Conservation (phyloP, 2,888 invertebrate species). For the Endomychus coccineus region DNA sequence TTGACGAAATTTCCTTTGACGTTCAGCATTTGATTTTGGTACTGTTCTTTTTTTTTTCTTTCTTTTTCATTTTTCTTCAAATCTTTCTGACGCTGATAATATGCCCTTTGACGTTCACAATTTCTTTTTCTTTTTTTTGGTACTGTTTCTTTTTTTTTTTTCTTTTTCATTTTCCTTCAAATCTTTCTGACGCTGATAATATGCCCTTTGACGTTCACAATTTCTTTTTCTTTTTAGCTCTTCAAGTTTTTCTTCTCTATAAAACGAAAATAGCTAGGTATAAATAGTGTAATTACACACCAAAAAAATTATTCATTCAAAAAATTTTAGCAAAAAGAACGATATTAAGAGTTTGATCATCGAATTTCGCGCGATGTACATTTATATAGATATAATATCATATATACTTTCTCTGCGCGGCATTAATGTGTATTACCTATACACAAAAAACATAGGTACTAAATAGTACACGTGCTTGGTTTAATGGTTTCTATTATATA, state of each 20-base stretch:
- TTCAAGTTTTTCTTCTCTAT: constrained; percentile 7
- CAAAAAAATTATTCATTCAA: constrained; percentile 9
- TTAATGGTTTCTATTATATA: constrained; percentile 1
- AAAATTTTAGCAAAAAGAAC: constrained; percentile 4
- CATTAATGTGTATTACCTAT: constrained; percentile 6
- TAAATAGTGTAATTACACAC: constrained; percentile 8
- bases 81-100: constrained; percentile 8
- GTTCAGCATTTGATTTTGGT: constrained; percentile 9
- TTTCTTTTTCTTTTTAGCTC: constrained; percentile 7
- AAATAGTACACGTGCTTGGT: neutral
- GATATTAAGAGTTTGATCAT: too few relatives aligned
- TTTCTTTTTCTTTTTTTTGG: constrained; percentile 7
- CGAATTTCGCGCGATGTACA: constrained; percentile 5
- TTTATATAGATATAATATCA: constrained; percentile 6
- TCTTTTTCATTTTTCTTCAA: constrained; percentile 7
- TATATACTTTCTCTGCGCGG: constrained; percentile 8
- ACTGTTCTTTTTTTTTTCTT: too few relatives aligned
- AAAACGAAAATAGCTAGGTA: constrained; percentile 9
- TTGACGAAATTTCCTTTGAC: constrained; percentile 9
- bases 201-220: constrained; percentile 7
- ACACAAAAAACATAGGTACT: constrained; percentile 5
- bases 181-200: constrained; percentile 8
- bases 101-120: constrained; percentile 7
- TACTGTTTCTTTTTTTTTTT: too few relatives aligned
- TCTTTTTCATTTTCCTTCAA: constrained; percentile 6